Evolutionary conservation across 2,797 vertebrate species (phyloP), one percentile per base, ranked within the genome.

Genomic region (Sciaenops ocellatus): DNA sequence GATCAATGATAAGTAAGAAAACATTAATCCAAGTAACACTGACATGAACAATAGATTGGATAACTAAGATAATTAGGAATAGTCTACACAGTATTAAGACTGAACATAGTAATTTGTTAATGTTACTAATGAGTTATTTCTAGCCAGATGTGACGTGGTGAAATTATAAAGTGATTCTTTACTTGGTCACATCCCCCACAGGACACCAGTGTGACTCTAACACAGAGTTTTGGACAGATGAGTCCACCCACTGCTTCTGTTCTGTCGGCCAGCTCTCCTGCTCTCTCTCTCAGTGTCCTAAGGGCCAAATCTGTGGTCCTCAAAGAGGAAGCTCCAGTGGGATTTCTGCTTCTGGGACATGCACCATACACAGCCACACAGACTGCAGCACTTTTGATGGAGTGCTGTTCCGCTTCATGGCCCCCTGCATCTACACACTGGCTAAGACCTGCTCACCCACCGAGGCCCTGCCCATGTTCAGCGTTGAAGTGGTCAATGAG

Each of bases 351-450:
- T 90, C 87, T 0, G 96, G 95, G 82, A 94, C 83, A 62, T 97
- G 97, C 80, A 93, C 93, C 0, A 84, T 97, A 30, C 86, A 95
- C 69, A 74, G 92, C 0, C 93, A 96, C 85, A 93, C 95, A 3
- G 95, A 96, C 65, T 96, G 95, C 90, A 93, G 88, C 69, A 96
- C 95, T 47, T 97, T 97, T 89, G 96, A 97, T 87, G 95, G 95
- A 22, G 83, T 89, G 80, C 91, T 80, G 3, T 95, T 96, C 83
- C 80, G 73, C 87, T 96, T 97, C 79, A 92, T 92, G 87, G 93
- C 89, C 5, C 89, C 89, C 54, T 98, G 97, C 91, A 95, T 93
- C 71, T 97, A 97, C 76, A 79, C 94, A 7, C 91, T 97, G 80
- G 94, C 95, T 64, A 94, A 92, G 87, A 91, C 94, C 52, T 97